Conservation (phyloP, 1,140 invertebrate species). For the Vanessa atalanta region DNA sequence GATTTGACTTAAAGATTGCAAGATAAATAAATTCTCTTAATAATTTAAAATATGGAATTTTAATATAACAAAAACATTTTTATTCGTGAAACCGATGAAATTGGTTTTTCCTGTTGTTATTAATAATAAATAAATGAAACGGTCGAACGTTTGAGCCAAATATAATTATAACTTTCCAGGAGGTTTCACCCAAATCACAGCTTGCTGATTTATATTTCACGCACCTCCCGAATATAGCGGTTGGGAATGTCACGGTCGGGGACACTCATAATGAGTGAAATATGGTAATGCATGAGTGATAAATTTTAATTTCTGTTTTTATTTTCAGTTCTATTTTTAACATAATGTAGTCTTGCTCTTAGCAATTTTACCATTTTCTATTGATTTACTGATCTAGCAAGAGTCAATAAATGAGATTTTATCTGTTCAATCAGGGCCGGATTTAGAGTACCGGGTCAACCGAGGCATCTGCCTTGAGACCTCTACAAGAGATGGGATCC, state of each 20-base stretch:
- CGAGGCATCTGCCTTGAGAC: no score
- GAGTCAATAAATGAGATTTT: no score
- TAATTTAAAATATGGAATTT: background rate
- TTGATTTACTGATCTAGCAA: no score
- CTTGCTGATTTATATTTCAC: slow-evolving; percentile 67
- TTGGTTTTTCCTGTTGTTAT: slow-evolving; percentile 19
- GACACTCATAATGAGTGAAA: slow-evolving; percentile 23
- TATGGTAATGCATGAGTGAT: slow-evolving; percentile 18
- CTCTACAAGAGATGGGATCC: no score
- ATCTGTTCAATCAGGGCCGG: no score
- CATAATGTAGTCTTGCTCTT: background rate
- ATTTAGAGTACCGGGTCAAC: no score
- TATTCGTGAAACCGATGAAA: background rate
- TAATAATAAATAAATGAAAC: slow-evolving; percentile 26
- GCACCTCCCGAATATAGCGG: slow-evolving; percentile 50
- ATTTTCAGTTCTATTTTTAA: slow-evolving; percentile 7
- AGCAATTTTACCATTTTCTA: no score
- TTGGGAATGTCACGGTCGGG: slow-evolving; percentile 20
- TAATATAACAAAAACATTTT: background rate
- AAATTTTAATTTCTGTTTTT: slow-evolving; percentile 21
- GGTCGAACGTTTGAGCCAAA: slow-evolving; percentile 50
- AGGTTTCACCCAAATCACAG: slow-evolving; percentile 64
- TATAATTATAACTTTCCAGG: slow-evolving; percentile 67
- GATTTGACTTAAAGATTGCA: no score
- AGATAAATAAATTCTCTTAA: no score